Evolutionary conservation across 2,888 invertebrate genomes (phyloP).

Genomic region (Brenthis ino): DNA sequence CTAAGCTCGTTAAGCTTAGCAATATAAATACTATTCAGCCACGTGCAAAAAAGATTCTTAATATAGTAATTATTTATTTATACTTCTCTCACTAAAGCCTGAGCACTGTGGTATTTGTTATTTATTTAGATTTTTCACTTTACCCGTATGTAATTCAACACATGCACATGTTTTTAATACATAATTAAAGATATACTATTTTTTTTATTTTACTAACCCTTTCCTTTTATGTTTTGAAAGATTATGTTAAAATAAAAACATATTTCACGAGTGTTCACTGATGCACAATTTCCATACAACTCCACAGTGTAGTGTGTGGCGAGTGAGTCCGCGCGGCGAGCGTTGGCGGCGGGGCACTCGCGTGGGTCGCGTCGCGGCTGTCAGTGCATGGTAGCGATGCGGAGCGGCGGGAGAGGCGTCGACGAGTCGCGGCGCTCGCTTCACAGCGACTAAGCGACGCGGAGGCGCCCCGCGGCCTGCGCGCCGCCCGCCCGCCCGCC

Average conservation of each 20-base stretch:
- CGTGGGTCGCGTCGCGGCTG: slow-evolving; percentile 28
- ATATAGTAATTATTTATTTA: background rate
- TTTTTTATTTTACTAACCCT: slow-evolving; percentile 23
- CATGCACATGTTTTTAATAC: background rate
- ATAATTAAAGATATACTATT: background rate
- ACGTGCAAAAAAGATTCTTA: background rate
- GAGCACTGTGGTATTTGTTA: background rate
- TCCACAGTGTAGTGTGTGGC: slow-evolving; percentile 1
- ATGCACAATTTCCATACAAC: slow-evolving; percentile 21
- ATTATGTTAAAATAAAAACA: slow-evolving; percentile 25
- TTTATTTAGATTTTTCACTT: background rate
- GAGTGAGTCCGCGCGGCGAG: background rate
- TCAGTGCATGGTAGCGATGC: slow-evolving; percentile 35
- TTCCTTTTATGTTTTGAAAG: slow-evolving; percentile 21
- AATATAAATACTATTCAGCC: background rate
- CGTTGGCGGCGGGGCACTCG: slow-evolving; percentile 26
- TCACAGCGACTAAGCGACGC: slow-evolving; percentile 35
- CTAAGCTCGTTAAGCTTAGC: background rate
- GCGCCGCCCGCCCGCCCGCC: slow-evolving; percentile 19
- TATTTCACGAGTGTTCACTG: slow-evolving; percentile 29
- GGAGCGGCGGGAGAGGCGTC: slow-evolving; percentile 25
- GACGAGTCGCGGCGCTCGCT: slow-evolving; percentile 35
- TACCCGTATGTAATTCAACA: background rate
- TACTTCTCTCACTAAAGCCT: background rate
- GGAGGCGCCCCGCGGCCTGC: slow-evolving; percentile 11